Percentiles rank a stretch among this genome's conserved stretches.
phyloP scores from a whole-genome alignment of 2,888 invertebrate species.

The Thymelicus acteon region DNA sequence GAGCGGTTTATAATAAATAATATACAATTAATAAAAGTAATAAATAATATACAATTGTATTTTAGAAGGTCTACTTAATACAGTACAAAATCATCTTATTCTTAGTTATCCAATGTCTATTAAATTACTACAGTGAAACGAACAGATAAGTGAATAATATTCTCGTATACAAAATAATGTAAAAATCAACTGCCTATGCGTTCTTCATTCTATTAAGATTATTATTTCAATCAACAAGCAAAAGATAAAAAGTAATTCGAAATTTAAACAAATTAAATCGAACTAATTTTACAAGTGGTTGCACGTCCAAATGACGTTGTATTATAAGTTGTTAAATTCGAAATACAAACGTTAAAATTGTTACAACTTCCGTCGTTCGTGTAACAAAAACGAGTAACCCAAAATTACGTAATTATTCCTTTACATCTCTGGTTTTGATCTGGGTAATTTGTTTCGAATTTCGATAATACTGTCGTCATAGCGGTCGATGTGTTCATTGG shows the following conservation, averaged over 20 bases:
- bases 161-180: no score
- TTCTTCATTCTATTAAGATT: neutral
- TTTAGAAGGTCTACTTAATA: no score
- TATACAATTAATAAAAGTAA: no score
- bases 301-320: conserved; percentile 18
- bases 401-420: conserved; percentile 38
- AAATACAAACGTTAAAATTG: conserved; percentile 45
- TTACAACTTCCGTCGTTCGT: conserved; percentile 40
- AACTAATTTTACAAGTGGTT: conserved; percentile 36
- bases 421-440: conserved; percentile 36
- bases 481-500: conserved; percentile 28
- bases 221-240: neutral
- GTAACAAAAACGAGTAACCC: conserved; percentile 29
- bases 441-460: conserved; percentile 30
- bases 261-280: conserved; percentile 29
- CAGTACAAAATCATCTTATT: no score
- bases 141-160: no score
- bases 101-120: no score
- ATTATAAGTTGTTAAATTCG: conserved; percentile 33
- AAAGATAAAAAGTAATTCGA: neutral
- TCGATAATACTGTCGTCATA: conserved; percentile 24
- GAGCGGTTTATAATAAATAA: no score
- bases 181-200: no score
- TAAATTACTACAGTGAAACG: no score
- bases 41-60: no score